Evolutionary conservation across 2,113 vertebrate genomes (phyloP).

Genomic region (Acanthochromis polyacanthus): DNA sequence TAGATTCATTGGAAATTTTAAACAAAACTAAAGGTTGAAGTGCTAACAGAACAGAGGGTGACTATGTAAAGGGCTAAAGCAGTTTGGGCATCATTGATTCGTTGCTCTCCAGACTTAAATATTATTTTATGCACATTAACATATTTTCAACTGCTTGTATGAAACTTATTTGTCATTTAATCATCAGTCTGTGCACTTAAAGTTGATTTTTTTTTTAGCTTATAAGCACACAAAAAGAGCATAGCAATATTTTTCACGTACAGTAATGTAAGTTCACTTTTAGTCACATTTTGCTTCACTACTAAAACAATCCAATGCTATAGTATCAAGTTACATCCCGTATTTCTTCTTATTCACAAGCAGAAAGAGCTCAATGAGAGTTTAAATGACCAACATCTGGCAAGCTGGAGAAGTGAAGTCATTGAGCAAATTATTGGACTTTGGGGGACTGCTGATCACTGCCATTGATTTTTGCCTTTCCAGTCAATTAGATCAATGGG

Average conservation of each 20-base stretch:
- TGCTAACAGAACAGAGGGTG: not conserved
- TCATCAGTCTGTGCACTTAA: too few species aligned
- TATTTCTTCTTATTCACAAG: constrained; percentile 2
- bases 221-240: not conserved
- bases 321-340: not conserved
- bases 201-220: not conserved
- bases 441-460: constrained; percentile 83
- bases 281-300: not conserved
- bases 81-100: not conserved
- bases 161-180: not conserved
- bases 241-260: not conserved
- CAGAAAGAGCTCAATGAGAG: not conserved
- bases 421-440: constrained; percentile 74
- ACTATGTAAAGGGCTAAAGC: not conserved
- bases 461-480: constrained; percentile 78
- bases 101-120: not conserved
- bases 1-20: not conserved
- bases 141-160: not conserved
- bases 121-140: not conserved
- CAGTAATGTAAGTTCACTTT: not conserved
- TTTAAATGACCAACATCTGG: constrained; percentile 70
- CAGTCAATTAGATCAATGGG: constrained; percentile 84
- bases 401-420: constrained; percentile 62
- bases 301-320: not conserved
- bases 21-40: not conserved